A percentile compares a stretch with the other conserved stretches of the same genome.
These are phyloP conservation scores for Papilio polyxenes DNA, from an alignment of 1,140 invertebrate species.

Conservation along the genomic window DNA sequence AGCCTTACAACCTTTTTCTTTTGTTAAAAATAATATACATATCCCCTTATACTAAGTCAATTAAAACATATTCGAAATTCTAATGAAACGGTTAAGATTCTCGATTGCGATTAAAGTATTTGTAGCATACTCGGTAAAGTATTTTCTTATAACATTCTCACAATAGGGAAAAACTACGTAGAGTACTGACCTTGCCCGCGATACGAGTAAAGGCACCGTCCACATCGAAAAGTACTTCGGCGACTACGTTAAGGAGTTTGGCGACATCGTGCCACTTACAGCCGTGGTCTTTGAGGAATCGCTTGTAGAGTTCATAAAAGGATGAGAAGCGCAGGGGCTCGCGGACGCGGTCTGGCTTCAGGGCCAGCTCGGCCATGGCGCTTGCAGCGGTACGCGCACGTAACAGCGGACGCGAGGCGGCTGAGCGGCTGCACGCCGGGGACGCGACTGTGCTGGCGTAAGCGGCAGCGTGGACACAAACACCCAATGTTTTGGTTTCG, in stretches of 20 bases:
- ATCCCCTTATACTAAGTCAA: neutral
- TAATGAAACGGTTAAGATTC: constrained; percentile 6
- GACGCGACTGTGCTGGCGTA: constrained; percentile 60
- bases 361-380: constrained; percentile 64
- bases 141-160: constrained; percentile 31
- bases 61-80: constrained; percentile 13
- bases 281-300: constrained; percentile 74
- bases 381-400: constrained; percentile 37
- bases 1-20: constrained; percentile 30
- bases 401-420: constrained; percentile 56
- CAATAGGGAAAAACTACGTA: constrained; percentile 34
- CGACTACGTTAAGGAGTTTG: constrained; percentile 70
- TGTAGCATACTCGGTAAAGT: constrained; percentile 5
- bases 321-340: constrained; percentile 63
- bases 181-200: constrained; percentile 71
- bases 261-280: constrained; percentile 77
- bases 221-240: constrained; percentile 76
- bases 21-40: neutral
- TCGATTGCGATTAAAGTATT: neutral
- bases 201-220: constrained; percentile 68
- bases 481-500: constrained; percentile 28
- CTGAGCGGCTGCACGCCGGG: constrained; percentile 57
- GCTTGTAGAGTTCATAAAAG: constrained; percentile 72
- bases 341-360: constrained; percentile 61
- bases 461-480: constrained; percentile 38